A percentile compares a stretch with the other conserved stretches of the same genome.
These are phyloP conservation scores for Bruchidius siliquastri DNA, from an alignment of 2,888 invertebrate genomes.

Conservation along the genomic window DNA sequence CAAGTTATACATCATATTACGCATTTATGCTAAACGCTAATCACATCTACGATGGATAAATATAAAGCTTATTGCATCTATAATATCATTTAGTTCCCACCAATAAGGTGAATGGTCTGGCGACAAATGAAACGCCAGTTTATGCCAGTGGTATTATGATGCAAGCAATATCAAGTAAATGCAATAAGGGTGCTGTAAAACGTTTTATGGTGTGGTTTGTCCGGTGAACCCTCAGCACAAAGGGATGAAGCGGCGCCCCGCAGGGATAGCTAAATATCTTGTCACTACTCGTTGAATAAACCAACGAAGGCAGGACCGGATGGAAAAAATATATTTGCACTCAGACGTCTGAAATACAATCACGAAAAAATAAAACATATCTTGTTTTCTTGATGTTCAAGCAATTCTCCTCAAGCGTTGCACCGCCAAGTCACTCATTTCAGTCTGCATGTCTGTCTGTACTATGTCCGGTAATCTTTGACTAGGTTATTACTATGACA, in stretches of 20 bases:
- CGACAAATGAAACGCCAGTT: not conserved
- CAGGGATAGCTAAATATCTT: conserved; percentile 34
- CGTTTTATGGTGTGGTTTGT: not conserved
- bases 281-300: conserved; percentile 21
- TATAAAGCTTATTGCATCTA: not conserved
- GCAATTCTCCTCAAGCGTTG: no score
- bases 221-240: conserved; percentile 12
- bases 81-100: not conserved
- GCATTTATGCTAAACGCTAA: no score
- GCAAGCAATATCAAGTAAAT: not conserved
- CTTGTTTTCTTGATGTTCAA: no score
- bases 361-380: no score
- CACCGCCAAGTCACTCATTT: no score
- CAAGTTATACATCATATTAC: no score
- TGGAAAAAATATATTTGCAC: no score
- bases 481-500: no score
- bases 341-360: not conserved
- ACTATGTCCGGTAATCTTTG: no score
- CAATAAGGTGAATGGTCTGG: not conserved
- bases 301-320: conserved; percentile 8
- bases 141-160: not conserved
- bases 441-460: no score
- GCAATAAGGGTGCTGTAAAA: not conserved
- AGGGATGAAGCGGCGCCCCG: conserved; percentile 30
- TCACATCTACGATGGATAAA: no score